Evolutionary conservation across 2,113 vertebrate species (phyloP), one percentile per base, ranked within the genome.

Genomic region (Phoenicopterus ruber): DNA sequence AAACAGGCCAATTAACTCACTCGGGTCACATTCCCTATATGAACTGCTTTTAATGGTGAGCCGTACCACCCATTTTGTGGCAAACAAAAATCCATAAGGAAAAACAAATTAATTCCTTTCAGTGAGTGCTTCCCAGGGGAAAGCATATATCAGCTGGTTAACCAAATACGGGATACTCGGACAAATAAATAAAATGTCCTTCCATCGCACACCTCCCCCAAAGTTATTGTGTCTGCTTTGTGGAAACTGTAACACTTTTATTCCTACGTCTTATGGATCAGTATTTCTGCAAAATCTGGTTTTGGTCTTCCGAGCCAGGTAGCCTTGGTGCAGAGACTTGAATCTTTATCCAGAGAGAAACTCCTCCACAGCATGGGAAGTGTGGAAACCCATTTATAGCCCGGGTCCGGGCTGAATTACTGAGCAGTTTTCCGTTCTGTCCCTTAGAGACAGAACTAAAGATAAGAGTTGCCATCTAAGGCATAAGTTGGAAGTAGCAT

Each of bases 1-100:
- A 92, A 95, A 93, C 58, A 92, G 86, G 29, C 82, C 89, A 93
- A 88, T 93, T 90, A 90, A 93, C 89, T 94, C 73, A 32, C 82
- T 76, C 9, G 25, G 88, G 93, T 93, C 95, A 96, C 54, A 67
- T 69, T 92, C 66, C 54, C 91, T 89, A 50, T 95, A 81, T 82
- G 79, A 96, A 86, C 88, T 70, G 74, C 86, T 93, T 94, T 95
- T 94, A 83, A 82, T 85, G 59, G 28, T 34, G 46, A 90, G 49
- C 28, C 1, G 2, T 67, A 52, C 61, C 83, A 88, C 76, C 34
- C 71, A 86, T 96, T 96, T 92, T 86, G 79, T 73, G 62, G 59
- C 72, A 95, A 93, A 92, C 65, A 91, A 55, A 88, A 93, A 90
- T 88, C 76, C 80, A 82, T 92, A 80, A 74, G 6, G 57, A 66